phyloP scores from a whole-genome alignment of 2,888 invertebrate species.

The Limulus polyphemus region DNA sequence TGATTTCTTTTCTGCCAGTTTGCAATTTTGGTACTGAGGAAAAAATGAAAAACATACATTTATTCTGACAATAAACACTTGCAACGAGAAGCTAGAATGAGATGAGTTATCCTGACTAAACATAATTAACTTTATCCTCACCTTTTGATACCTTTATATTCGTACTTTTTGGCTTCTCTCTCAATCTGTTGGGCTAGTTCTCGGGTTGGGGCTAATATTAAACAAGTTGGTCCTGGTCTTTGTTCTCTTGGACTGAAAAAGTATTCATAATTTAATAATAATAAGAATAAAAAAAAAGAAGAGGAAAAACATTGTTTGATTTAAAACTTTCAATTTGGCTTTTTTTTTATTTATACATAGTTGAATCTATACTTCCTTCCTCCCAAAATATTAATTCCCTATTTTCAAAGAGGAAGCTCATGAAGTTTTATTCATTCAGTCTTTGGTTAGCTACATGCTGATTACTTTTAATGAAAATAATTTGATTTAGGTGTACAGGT shows the following conservation, averaged over 20 bases:
- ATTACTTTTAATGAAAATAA: too few relatives aligned
- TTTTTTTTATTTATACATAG: not conserved
- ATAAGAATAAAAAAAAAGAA: too few relatives aligned
- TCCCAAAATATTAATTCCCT: not conserved
- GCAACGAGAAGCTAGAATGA: not conserved
- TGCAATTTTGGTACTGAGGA: too few relatives aligned
- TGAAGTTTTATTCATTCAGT: too few relatives aligned
- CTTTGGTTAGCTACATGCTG: too few relatives aligned
- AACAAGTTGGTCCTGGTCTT: conserved; percentile 66
- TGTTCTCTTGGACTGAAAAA: conserved; percentile 49
- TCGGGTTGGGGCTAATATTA: conserved; percentile 82
- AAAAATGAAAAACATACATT: too few relatives aligned
- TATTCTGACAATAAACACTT: too few relatives aligned
- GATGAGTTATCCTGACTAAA: not conserved
- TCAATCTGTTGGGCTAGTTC: conserved; percentile 89
- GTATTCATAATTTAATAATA: not conserved
- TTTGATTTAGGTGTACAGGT: too few relatives aligned
- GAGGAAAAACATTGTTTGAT: too few relatives aligned
- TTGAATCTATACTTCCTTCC: not conserved
- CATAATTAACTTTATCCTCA: conserved; percentile 36
- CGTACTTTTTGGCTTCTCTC: conserved; percentile 75
- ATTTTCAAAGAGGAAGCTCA: too few relatives aligned
- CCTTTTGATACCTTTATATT: conserved; percentile 74
- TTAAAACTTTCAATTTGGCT: not conserved
- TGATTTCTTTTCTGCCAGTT: too few relatives aligned